A percentile compares a stretch with the other conserved stretches of the same genome.
These are phyloP conservation scores for Fopius arisanus DNA, from an alignment of 1,140 invertebrate species.

Conservation along the genomic window DNA sequence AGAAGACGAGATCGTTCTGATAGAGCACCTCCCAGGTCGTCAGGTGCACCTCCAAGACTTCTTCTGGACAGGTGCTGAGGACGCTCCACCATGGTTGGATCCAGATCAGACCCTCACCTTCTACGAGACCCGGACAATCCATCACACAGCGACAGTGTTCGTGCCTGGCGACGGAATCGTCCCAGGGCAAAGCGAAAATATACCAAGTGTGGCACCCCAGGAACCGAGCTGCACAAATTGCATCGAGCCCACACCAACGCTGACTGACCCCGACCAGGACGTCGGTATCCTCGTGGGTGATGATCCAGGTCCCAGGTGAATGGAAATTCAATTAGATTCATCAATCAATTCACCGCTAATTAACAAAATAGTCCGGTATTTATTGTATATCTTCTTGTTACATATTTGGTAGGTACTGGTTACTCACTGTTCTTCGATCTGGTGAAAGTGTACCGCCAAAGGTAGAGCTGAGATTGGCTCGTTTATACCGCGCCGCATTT, in stretches of 20 bases:
- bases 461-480: slow-evolving; percentile 62
- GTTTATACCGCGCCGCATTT: slow-evolving; percentile 65
- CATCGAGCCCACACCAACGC: slow-evolving; percentile 56
- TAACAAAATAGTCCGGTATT: no score
- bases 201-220: slow-evolving; percentile 24
- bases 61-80: slow-evolving; percentile 85
- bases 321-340: neutral
- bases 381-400: no score
- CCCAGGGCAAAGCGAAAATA: neutral
- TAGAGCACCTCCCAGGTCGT: slow-evolving; percentile 65
- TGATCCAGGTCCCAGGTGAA: slow-evolving; percentile 60
- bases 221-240: slow-evolving; percentile 50
- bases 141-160: slow-evolving; percentile 58
- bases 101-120: slow-evolving; percentile 54
- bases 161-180: slow-evolving; percentile 37
- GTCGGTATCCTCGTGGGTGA: slow-evolving; percentile 57
- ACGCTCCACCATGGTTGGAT: slow-evolving; percentile 68
- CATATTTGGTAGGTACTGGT: slow-evolving; percentile 71
- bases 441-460: slow-evolving; percentile 52
- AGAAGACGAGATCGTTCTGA: slow-evolving; percentile 62
- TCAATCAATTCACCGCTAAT: no score
- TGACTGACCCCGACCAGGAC: slow-evolving; percentile 52
- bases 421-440: slow-evolving; percentile 76
- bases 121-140: slow-evolving; percentile 56
- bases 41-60: slow-evolving; percentile 80